phyloP scores from a whole-genome alignment of 2,113 vertebrate genomes.

The Rissa tridactyla region DNA sequence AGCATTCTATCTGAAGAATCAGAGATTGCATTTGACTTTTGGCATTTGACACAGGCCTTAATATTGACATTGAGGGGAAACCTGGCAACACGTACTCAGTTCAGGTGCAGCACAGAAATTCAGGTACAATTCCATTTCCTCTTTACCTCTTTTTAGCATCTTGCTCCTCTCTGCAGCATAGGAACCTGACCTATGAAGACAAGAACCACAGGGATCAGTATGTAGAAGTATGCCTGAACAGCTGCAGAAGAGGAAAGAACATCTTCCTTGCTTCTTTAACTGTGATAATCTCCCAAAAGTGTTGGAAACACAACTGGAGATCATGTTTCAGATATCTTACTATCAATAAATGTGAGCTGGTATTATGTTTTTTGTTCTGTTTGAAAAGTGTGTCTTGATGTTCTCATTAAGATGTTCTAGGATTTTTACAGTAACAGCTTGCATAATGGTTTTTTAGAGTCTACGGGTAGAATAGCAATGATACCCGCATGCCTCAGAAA shows the following conservation, averaged over 20 bases:
- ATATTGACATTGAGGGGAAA: not conserved
- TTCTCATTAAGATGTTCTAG: not conserved
- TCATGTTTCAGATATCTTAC: not conserved
- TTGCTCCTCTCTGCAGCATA: not conserved
- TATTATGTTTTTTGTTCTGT: not conserved
- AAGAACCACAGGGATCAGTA: not conserved
- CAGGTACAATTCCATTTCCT: not conserved
- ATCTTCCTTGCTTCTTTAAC: not conserved
- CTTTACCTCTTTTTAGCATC: not conserved
- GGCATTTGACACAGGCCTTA: not conserved
- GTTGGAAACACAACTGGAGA: not conserved
- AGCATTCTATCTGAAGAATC: not conserved
- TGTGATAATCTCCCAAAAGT: not conserved
- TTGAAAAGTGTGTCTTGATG: not conserved
- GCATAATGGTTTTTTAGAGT: not conserved
- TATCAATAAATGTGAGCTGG: not conserved
- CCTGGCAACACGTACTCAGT: not conserved
- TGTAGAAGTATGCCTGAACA: not conserved
- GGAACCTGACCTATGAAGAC: not conserved
- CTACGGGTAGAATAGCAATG: not conserved
- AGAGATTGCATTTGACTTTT: not conserved
- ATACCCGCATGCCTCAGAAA: not conserved
- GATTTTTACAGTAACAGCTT: not conserved
- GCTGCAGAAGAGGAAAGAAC: not conserved
- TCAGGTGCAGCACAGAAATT: not conserved